Conservation (phyloP, 2,113 vertebrate genomes). For the Morone chrysops region DNA sequence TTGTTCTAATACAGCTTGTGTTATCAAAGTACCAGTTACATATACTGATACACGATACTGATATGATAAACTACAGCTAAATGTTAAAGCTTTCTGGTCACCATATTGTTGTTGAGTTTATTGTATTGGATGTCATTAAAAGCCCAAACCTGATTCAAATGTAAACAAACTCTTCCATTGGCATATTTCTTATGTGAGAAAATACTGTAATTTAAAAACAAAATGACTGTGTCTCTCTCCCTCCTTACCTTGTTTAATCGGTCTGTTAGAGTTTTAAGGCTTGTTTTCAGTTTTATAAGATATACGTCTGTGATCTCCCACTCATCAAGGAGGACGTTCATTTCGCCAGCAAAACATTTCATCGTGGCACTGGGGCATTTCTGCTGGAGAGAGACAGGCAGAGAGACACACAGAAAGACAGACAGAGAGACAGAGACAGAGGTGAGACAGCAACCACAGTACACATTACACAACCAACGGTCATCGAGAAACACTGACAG, state of each 20-base stretch:
- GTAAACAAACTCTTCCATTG: not conserved
- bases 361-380: conserved; percentile 41
- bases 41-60: too few species aligned
- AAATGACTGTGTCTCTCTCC: not conserved
- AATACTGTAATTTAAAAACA: too few species aligned
- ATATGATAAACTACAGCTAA: too few species aligned
- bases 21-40: too few species aligned
- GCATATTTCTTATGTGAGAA: too few species aligned
- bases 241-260: not conserved
- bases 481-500: too few species aligned
- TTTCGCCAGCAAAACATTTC: conserved; percentile 49
- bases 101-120: too few species aligned
- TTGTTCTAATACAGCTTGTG: too few species aligned
- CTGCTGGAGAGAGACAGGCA: conserved; percentile 48
- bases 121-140: too few species aligned
- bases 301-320: rapidly evolving
- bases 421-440: not conserved
- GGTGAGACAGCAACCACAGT: not conserved
- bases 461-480: not conserved
- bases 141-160: too few species aligned
- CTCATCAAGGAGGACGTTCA: conserved; percentile 25
- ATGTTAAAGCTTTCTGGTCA: too few species aligned
- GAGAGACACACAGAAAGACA: too few species aligned
- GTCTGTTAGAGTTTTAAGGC: rapidly evolving
- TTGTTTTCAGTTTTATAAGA: rapidly evolving